Evolutionary conservation across 1,140 invertebrate genomes (phyloP), one percentile per base, ranked within the genome.

Genomic region (Habropoda laboriosa): DNA sequence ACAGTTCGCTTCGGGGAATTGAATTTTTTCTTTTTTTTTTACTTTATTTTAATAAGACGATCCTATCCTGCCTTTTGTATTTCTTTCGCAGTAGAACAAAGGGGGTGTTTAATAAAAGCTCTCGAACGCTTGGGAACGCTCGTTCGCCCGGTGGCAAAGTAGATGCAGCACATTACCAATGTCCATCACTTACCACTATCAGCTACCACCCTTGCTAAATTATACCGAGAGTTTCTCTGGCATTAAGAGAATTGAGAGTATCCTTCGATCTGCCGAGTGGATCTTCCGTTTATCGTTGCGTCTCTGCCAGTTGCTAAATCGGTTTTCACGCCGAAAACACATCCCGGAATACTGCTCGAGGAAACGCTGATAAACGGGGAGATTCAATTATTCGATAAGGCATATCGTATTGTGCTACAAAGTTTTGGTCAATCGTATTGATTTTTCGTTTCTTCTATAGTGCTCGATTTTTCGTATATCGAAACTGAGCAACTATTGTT

Each of bases 111-210:
- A 91, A 91, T 91, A 89, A 91, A 91, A 92, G 87, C 82, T 82
- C 82, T 82, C 63, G 73, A 49, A 81, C 81, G 63, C 63, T 64
- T 55, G 58, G 51, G 82, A 60, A 80, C 38, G 42, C 38, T 63
- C 18, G 77, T 80, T 66, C 66, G 66, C 64, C 82, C 75, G 53
- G 73, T 61, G 53, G 76, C 38, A 85, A 93, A 93, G 81, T 82
- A 92, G 90, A 93, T 91, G 87, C 92, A 89, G 91, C 91, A 93
- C 92, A 93, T 93, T 93, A 93, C 86, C 89, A 70, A 60, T 74
- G 70, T 80, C 90, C 91, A 92, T 93, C 88, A 92, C 90, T 93
- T 92, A 93, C 91, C 86, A 79, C 89, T 93, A 92, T 92, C 85
- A 86, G 71, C 57, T 71, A 74, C 74, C 79, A 60, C 86, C 85